Conservation (phyloP, 92 coral and sea anemone species). For the Epizoanthus ramosus region DNA sequence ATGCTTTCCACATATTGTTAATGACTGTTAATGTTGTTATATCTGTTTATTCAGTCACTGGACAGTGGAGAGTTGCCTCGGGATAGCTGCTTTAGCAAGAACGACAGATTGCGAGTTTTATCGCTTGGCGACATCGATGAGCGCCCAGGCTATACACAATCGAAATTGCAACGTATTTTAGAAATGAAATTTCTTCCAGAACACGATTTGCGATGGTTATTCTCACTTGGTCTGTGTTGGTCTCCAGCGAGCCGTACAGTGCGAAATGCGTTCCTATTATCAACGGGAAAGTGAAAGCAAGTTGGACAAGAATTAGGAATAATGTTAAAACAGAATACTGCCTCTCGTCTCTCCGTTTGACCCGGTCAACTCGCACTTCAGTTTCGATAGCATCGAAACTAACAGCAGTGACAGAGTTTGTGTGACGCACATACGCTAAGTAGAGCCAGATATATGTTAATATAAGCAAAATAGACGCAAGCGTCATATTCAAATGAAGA, state of each 20-base stretch:
- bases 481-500: constrained; percentile 27
- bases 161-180: constrained; percentile 29
- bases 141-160: constrained; percentile 22
- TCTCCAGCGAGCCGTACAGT: background rate
- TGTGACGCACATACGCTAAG: constrained; percentile 13
- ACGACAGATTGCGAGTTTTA: background rate
- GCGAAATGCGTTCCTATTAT: constrained; percentile 6
- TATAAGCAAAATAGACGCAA: constrained; percentile 8
- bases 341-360: background rate
- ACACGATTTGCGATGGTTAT: constrained; percentile 10
- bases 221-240: background rate
- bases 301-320: constrained; percentile 20
- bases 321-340: constrained; percentile 19
- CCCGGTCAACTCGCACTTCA: constrained; percentile 1
- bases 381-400: constrained; percentile 22
- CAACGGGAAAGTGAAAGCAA: constrained; percentile 15
- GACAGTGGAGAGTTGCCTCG: too few species aligned
- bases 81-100: too few species aligned
- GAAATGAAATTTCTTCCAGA: constrained; percentile 22
- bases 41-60: too few species aligned
- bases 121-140: constrained; percentile 11
- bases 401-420: constrained; percentile 2
- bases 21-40: too few species aligned
- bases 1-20: too few species aligned
- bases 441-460: constrained; percentile 2